Base-by-base conservation (phyloP, 1,140 invertebrate species). In the Lamellibrachia luymesi region DNA sequence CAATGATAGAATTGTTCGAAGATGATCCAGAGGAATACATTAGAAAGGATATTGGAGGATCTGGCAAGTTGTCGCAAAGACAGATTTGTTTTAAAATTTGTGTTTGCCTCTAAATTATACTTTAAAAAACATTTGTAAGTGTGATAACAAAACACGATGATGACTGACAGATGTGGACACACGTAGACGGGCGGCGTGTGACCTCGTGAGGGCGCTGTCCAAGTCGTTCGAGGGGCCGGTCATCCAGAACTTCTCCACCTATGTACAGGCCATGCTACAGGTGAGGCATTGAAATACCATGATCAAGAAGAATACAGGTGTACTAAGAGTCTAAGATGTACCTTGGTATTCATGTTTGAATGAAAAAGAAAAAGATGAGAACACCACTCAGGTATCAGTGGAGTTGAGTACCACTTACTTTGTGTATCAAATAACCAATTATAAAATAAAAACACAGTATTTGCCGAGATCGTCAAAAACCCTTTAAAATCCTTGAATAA, bases 21-120 rank as follows among this genome's bases (percentile, higher is more conserved):
- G 98, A 99, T 95, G 99, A 99, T 96, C 98, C 99, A 0, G 99
- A 99, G 96, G 99, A 99, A 96, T 99, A 99, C 95, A 99, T 99
- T 93, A 97, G 99, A 89, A 97, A 98, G 91, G 99, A 99, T 96
- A 98, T 99, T 94, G 99, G 99, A 97, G 99, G 99, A 7, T 99
- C 98, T n/a, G 96, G 96, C 96, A 94, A 80, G 64, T 80, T 80
- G 2, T 13, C 17, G 13, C 64, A 80, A 80, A 80, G n/a, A 80
- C 64, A 80, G 13, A 80, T 80, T 80, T 80, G 17, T 80, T 80
- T 8, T 56, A 0, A 7, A 38, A 13, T 56, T 6, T 56, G 52
- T 56, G 52, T 56, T 80, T 80, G 13, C 64, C 4, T 80, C 64
- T 80, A 80, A 17, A 80, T 80, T 80, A 80, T 22, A 10, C 17